Base-by-base conservation (phyloP, 2,113 vertebrate genomes). In the Hippocampus guttulatus region DNA sequence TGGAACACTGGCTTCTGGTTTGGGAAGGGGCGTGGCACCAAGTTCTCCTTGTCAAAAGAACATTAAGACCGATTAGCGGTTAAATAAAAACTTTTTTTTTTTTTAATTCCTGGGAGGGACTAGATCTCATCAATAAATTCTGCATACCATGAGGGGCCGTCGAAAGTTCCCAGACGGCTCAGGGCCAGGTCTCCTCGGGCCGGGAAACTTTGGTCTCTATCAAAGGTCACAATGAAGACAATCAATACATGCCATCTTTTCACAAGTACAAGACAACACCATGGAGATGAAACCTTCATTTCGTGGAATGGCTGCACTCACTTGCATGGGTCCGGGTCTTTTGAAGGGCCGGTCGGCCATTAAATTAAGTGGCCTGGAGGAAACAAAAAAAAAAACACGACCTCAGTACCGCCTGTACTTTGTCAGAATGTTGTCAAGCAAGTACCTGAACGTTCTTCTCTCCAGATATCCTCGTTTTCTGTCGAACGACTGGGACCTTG, bases 71-170 rank as follows among this genome's bases (percentile, higher is more conserved):
- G 1, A 9, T 70, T 25, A 43, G 12, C 12, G 54, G 7, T 2
- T 0, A 49, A 9, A 62, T 8, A 3, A 1, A 14, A 47, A 3
- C 30, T 33, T 33, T 33, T 33, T 4, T 30, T 33, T 33, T 33
- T 33, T 33, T 33, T 33, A 6, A 38, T 38, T 38, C 33, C 33
- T 38, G 18, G 16, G 18, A 62, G 33, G 3, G 25, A 14, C n/a
- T 7, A 6, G 18, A 54, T 41, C 10, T 40, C 5, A 15, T 9
- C 61, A 51, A 27, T 15, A 38, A 2, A 57, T 45, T n/a, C 9
- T 55, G 38, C 80, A 54, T 82, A 93, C 92, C 92, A 92, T 92
- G 55, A 92, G 87, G 0, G 92, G 91, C 71, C 88, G 88, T 78
- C 90, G 78, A n/a, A 89, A 2, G 54, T 84, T 60, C 25, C 82